Evolutionary conservation across 2,888 invertebrate species (phyloP).

Genomic region (Melinaea marsaeus): DNA sequence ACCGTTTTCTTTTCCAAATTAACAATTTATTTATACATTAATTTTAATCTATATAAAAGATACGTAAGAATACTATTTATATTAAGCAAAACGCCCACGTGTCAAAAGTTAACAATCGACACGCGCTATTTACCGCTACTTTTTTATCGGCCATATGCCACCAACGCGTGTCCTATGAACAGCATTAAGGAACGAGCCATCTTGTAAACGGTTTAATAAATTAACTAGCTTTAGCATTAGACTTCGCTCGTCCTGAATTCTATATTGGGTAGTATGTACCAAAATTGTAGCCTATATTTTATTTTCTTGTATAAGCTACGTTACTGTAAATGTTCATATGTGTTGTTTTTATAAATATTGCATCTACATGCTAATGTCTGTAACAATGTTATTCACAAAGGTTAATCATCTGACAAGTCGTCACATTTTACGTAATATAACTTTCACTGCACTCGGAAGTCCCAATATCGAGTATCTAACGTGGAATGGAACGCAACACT

Average conservation of each 20-base stretch:
- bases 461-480: conserved; percentile 18
- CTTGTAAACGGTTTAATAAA: conserved; percentile 2
- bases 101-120: conserved; percentile 52
- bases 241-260: no score
- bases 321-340: no score
- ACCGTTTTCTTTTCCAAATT: background rate
- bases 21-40: background rate
- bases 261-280: no score
- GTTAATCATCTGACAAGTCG: conserved; percentile 8
- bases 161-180: conserved; percentile 56
- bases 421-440: conserved; percentile 24
- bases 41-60: background rate
- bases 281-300: no score
- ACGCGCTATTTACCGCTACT: conserved; percentile 48
- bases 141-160: conserved; percentile 68
- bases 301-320: no score
- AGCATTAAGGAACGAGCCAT: conserved; percentile 7
- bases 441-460: conserved; percentile 30
- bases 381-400: conserved; percentile 3
- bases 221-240: no score
- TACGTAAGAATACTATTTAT: background rate
- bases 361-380: background rate
- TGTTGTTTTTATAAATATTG: no score
- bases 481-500: conserved; percentile 35
- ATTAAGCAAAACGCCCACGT: conserved; percentile 1